Conservation (phyloP, 2,113 vertebrate genomes). For the Toxotes chatareus region DNA sequence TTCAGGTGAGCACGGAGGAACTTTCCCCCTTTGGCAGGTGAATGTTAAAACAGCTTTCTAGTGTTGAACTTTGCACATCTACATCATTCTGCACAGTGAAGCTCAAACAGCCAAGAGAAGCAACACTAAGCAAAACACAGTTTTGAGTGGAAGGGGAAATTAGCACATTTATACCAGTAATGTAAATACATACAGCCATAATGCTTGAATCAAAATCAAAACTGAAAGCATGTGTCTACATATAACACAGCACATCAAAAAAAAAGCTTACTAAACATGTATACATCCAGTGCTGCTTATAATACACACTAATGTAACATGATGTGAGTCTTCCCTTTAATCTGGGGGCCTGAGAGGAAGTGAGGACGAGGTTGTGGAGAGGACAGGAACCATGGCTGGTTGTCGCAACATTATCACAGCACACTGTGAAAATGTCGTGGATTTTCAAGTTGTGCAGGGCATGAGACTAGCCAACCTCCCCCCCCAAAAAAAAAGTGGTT, state of each 20-base stretch:
- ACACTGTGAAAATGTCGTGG: slow-evolving; percentile 44
- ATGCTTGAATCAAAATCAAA: not conserved
- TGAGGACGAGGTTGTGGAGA: slow-evolving; percentile 17
- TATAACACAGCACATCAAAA: not conserved
- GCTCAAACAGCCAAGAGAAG: not conserved
- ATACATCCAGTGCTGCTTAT: not conserved
- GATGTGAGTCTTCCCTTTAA: slow-evolving; percentile 6
- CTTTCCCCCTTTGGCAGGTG: not conserved
- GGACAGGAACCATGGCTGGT: slow-evolving; percentile 46
- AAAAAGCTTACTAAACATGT: not conserved
- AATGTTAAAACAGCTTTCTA: not conserved
- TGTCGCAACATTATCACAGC: slow-evolving; percentile 42
- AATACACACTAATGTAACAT: not conserved
- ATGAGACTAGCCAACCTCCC: slow-evolving; percentile 53
- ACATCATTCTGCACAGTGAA: not conserved
- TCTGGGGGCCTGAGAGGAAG: slow-evolving; percentile 11
- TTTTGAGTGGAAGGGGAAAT: not conserved
- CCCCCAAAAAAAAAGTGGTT: slow-evolving; percentile 65
- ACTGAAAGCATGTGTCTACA: not conserved
- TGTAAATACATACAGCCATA: not conserved
- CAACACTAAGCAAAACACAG: not conserved
- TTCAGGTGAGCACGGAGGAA: not conserved
- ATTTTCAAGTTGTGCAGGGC: slow-evolving; percentile 63
- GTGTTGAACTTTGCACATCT: not conserved
- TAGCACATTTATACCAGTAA: not conserved